Evolutionary conservation across 2,113 vertebrate genomes (phyloP), one percentile per base, ranked within the genome.

Genomic region (Trinectes maculatus): DNA sequence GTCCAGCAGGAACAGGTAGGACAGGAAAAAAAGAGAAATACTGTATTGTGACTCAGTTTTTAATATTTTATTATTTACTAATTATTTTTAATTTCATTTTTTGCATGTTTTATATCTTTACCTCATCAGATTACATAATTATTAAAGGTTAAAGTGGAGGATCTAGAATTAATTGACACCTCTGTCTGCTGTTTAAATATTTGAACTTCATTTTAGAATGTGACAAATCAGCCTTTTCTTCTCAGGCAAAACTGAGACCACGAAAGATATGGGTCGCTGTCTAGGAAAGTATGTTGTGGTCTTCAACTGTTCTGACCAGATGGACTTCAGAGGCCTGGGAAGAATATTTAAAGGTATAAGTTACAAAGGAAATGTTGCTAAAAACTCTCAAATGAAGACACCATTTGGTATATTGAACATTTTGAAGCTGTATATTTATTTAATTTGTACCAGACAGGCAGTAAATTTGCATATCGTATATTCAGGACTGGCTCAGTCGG

Each of bases 231-330:
- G 2, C 5, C 0, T 28, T 73, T 31, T 53, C 3, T 43, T 42
- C 9, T 34, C 92, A 42, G 98, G 98, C 26, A 99, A 99, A 89
- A 99, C 97, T 0, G 98, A 99, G 86, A 99, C 96, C 0, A 93
- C 91, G 11, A 99, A 99, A 73, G 98, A 99, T 48, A 99, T 98
- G 97, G 98, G 96, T 5, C 93, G 95, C 3, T 98, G 97, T 79
- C 92, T 99, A 31, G 98, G 97, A 33, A 99, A 99, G 78, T 99
- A 98, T 0, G 96, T 99, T 2, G 96, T 99, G 37, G 96, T 99
- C 61, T 99, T 99, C 88, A 99, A 99, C 72, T 98, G 98, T 53
- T 99, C 98, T 5, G 97, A 99, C 62, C 98, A 99, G 85, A 99
- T 99, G 98, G 96, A 99, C 89, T 98, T 99, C 82, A 92, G 97